Evolutionary conservation across 2,113 vertebrate species (phyloP).

Genomic region (Lepus timidus): DNA sequence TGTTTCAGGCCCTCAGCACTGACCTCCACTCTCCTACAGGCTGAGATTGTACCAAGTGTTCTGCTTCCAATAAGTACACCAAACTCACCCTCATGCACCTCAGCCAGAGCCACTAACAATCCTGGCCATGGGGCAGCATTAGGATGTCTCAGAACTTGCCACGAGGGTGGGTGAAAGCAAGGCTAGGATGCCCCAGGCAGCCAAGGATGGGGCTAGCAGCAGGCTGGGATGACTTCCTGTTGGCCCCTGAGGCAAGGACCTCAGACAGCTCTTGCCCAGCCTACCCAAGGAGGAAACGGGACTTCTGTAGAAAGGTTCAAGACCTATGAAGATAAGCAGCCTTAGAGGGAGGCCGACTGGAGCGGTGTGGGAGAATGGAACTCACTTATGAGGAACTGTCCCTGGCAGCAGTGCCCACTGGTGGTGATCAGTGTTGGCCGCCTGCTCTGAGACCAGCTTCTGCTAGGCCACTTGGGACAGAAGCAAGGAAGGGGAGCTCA

Average conservation of each 20-base stretch:
- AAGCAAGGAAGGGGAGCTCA: neutral
- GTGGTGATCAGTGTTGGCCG: neutral
- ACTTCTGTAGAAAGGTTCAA: neutral
- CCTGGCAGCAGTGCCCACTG: neutral
- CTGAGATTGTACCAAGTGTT: neutral
- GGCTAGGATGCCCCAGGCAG: neutral
- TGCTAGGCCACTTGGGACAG: neutral
- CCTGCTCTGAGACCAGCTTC: neutral
- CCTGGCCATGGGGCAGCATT: neutral
- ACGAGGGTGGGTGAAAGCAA: neutral
- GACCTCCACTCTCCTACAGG: neutral
- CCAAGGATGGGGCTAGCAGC: neutral
- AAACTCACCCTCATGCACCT: neutral
- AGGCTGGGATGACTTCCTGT: neutral
- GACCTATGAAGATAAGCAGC: neutral
- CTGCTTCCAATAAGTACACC: neutral
- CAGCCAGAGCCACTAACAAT: neutral
- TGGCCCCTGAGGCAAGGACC: neutral
- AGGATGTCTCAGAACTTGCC: neutral
- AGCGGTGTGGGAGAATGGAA: neutral
- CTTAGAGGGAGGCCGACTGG: neutral
- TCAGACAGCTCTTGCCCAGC: neutral
- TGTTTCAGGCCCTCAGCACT: neutral
- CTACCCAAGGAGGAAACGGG: neutral
- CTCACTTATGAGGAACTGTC: neutral